Evolutionary conservation across 2,797 vertebrate species (phyloP).

Genomic region (Chaetophractus vellerosus): DNA sequence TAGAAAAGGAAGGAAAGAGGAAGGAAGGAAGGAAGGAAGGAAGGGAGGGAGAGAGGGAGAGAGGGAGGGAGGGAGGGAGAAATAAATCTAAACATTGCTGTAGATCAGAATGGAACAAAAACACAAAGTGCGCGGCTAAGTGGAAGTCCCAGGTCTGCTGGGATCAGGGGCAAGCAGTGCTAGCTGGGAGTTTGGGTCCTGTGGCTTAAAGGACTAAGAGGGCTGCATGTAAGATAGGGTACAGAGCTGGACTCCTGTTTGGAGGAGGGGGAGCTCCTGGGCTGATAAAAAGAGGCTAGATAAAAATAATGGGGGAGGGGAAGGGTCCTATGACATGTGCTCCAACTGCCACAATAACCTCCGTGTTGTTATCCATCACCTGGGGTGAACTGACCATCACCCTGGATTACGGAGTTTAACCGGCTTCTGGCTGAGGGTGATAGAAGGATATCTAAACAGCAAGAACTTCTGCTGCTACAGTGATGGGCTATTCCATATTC

Average conservation of each 20-base stretch:
- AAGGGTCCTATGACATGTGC: background rate
- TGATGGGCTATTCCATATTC: background rate
- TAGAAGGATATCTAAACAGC: background rate
- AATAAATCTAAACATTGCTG: background rate
- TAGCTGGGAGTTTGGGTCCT: background rate
- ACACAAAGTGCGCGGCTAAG: background rate
- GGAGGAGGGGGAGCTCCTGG: background rate
- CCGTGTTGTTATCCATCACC: background rate
- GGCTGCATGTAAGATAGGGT: background rate
- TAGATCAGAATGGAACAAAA: background rate
- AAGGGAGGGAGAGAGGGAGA: background rate
- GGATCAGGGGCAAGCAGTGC: background rate
- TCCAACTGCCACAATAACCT: background rate
- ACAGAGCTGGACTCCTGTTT: background rate
- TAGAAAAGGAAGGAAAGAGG: background rate
- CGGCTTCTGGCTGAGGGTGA: conserved; percentile 17
- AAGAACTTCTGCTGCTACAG: background rate
- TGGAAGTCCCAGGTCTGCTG: background rate
- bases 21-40: background rate
- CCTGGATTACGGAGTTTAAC: background rate
- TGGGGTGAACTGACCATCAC: background rate
- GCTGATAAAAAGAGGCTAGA: background rate
- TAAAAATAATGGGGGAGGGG: background rate
- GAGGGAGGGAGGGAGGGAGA: background rate
- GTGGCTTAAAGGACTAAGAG: background rate